Evolutionary conservation across 2,888 invertebrate species (phyloP), one percentile per base, ranked within the genome.

Genomic region (Pyrrhia umbra): DNA sequence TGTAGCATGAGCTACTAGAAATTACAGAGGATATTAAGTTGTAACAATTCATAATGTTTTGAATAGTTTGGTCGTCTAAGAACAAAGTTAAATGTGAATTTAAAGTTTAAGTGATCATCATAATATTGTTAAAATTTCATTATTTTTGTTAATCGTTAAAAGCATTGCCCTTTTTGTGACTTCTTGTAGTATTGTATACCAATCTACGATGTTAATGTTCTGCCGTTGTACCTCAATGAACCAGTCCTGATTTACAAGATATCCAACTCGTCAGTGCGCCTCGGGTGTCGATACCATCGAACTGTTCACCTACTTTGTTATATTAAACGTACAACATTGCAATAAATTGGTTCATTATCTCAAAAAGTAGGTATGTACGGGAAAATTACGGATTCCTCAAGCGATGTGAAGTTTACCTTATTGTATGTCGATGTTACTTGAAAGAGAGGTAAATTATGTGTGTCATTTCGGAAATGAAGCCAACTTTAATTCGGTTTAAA

Each of bases 291-390:
- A 70, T 71, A 60, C 60, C 72, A 59, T 70, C 65, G 40, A 30
- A 40, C 60, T 65, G 71, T 75, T 75, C 60, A 75, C 58, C 71
- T 64, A 75, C 71, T 60, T 49, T 40, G 60, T 46, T 56, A 30
- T 65, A 60, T 52, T 75, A 56, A 52, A 42, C 50, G 70, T 34
- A 51, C 50, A 68, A 54, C 18, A 23, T 47, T 65, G 40, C 60
- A 46, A 56, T 56, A 54, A 69, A 58, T 64, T 58, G 45, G 54
- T 72, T 58, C 50, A 47, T 58, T 69, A 73, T 62, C 43, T 51
- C 27, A 54, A 58, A 52, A 61, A 63, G 68, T 63, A 66, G 56
- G 25, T 62, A 27, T 39, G 45, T 37, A 51, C 52, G 18, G 37
- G 30, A 16, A 49, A 45, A 69, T 59, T 46, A 55, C 37, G 20